Percentiles rank a stretch among this genome's conserved stretches.
Conservation (phyloP, 2,797 vertebrate genomes). For the Enteromius thamalakanensis region DNA sequence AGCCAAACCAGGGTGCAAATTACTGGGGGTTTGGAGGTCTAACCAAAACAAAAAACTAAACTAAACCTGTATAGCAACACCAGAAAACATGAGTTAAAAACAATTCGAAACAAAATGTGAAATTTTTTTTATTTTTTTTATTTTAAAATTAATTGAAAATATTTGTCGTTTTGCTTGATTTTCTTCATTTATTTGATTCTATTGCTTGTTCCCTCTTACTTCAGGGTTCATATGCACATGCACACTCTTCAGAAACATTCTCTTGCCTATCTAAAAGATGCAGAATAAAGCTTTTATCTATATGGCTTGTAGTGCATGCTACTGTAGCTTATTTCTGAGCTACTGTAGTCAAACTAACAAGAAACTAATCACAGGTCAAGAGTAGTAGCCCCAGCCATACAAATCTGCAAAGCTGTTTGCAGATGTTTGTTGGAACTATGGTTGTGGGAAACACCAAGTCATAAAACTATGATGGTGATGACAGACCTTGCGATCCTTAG, state of each 20-base stretch:
- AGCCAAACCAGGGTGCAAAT: neutral
- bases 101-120: neutral
- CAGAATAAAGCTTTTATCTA: neutral
- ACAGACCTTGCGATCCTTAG: too few species aligned
- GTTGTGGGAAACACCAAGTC: too few species aligned
- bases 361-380: neutral
- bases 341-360: neutral
- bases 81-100: neutral
- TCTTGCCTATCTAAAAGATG: neutral
- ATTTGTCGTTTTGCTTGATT: too few species aligned
- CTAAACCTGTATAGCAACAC: too few species aligned
- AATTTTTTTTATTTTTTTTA: too few species aligned
- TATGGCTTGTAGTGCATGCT: neutral
- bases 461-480: neutral
- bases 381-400: neutral
- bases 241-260: neutral
- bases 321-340: neutral
- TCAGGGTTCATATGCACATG: neutral
- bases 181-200: neutral
- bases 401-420: neutral
- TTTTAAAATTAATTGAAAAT: too few species aligned
- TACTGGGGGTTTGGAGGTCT: neutral
- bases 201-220: neutral
- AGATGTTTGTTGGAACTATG: neutral
- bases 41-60: neutral